Evolutionary conservation across 2,113 vertebrate genomes (phyloP).

Genomic region (Ammospiza nelsoni): DNA sequence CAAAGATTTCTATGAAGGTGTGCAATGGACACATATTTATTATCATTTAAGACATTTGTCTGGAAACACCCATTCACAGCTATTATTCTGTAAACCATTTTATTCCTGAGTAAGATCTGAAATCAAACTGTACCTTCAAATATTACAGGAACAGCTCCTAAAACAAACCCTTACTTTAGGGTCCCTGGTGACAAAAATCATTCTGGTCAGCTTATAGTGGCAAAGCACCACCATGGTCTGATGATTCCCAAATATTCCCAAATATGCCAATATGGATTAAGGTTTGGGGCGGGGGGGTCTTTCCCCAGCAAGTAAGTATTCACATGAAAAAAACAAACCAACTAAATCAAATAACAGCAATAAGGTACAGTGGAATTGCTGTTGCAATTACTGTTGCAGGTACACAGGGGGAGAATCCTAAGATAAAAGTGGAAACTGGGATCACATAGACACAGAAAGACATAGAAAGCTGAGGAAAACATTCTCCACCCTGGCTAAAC

Average conservation of each 20-base stretch:
- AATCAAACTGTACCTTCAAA: not conserved
- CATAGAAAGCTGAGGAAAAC: not conserved
- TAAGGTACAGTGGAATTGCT: not conserved
- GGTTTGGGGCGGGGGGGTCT: not conserved
- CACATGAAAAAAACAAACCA: not conserved
- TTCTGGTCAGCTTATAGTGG: not conserved
- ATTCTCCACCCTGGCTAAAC: not conserved
- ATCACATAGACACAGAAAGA: not conserved
- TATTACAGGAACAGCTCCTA: not conserved
- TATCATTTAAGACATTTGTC: not conserved
- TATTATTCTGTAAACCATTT: not conserved
- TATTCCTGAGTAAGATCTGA: not conserved
- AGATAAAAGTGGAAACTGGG: not conserved
- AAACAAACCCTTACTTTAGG: not conserved
- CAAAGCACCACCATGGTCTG: not conserved
- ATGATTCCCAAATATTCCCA: not conserved
- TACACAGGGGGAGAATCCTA: not conserved
- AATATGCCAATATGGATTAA: not conserved
- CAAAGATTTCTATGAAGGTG: not conserved
- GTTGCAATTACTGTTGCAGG: not conserved
- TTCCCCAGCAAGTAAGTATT: not conserved
- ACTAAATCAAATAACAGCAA: not conserved
- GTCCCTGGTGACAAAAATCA: not conserved
- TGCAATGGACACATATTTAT: not conserved
- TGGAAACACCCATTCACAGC: not conserved